Percentiles rank a stretch among this genome's conserved stretches.
Evolutionary conservation across 2,797 vertebrate species (phyloP).

Genomic region (Poecilia picta): DNA sequence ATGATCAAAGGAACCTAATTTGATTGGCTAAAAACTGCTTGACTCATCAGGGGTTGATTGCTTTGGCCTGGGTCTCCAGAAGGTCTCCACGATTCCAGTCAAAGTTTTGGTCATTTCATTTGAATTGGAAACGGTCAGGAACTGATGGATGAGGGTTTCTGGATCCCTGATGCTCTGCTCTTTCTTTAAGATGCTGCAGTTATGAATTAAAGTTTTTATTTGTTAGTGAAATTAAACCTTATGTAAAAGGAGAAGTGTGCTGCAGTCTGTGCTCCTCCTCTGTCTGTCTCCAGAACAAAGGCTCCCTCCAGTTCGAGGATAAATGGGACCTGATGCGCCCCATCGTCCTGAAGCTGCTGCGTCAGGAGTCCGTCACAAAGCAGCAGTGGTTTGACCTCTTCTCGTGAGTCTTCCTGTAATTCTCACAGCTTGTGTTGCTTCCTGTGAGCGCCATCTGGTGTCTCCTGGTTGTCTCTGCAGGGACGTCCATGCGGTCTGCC

Average conservation of each 20-base stretch:
- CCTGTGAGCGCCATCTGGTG: background rate
- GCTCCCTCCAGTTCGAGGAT: slow-evolving; percentile 98
- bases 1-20: too few species aligned
- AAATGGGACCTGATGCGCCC: slow-evolving; percentile 99
- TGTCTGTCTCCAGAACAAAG: slow-evolving; percentile 89
- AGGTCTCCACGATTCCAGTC: background rate
- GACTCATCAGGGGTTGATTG: background rate
- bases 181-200: background rate
- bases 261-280: background rate
- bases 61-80: background rate
- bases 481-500: slow-evolving; percentile 97
- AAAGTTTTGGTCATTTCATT: too few species aligned
- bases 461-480: slow-evolving; percentile 66
- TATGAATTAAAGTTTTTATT: background rate
- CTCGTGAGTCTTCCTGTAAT: slow-evolving; percentile 84
- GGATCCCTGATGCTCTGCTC: background rate
- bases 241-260: background rate
- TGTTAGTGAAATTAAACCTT: background rate
- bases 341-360: slow-evolving; percentile 96
- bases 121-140: background rate
- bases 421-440: background rate
- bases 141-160: background rate
- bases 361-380: slow-evolving; percentile 97
- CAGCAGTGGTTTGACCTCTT: slow-evolving; percentile 99
- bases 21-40: too few species aligned